Percentiles rank a stretch among this genome's conserved stretches.
Conservation (phyloP, 2,888 invertebrate species). For the Uropetala carovei region DNA sequence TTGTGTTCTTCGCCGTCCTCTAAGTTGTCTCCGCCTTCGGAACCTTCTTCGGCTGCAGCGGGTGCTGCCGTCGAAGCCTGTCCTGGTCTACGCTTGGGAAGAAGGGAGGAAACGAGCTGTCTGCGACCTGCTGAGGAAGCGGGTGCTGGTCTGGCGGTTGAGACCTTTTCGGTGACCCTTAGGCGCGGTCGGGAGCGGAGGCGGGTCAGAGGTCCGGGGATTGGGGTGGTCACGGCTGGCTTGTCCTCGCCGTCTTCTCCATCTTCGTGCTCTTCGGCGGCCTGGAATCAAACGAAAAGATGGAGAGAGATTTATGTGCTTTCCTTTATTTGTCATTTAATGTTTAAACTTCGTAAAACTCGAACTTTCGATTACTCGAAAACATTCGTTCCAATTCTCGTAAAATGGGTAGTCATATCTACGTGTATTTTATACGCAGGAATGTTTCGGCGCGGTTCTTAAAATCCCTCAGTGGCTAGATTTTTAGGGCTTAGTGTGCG, state of each 20-base stretch:
- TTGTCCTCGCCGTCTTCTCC: slow-evolving; percentile 64
- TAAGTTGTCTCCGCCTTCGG: slow-evolving; percentile 72
- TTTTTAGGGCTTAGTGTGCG: too few relatives aligned
- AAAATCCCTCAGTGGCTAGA: too few relatives aligned
- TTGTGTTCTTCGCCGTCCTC: slow-evolving; percentile 69
- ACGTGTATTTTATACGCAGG: too few relatives aligned
- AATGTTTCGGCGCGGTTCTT: too few relatives aligned
- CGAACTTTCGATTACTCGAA: too few relatives aligned
- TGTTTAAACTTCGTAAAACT: too few relatives aligned
- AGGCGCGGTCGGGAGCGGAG: slow-evolving; percentile 75
- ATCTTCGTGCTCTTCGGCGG: slow-evolving; percentile 44
- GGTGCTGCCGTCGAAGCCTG: slow-evolving; percentile 43
- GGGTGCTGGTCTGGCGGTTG: slow-evolving; percentile 71
- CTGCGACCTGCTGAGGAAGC: slow-evolving; percentile 69
- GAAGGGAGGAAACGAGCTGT: slow-evolving; percentile 59
- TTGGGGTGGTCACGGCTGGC: slow-evolving; percentile 68
- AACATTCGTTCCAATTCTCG: too few relatives aligned
- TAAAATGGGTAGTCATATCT: too few relatives aligned
- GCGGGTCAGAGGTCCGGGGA: slow-evolving; percentile 74
- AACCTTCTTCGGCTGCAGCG: slow-evolving; percentile 71
- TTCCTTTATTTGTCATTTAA: background rate
- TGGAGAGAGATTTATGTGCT: background rate
- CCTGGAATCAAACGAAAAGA: slow-evolving; percentile 23
- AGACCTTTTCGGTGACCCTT: slow-evolving; percentile 73
- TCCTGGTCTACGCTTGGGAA: slow-evolving; percentile 70